Evolutionary conservation across 2,888 invertebrate genomes (phyloP).

Genomic region (Hirtodrosophila confusa): DNA sequence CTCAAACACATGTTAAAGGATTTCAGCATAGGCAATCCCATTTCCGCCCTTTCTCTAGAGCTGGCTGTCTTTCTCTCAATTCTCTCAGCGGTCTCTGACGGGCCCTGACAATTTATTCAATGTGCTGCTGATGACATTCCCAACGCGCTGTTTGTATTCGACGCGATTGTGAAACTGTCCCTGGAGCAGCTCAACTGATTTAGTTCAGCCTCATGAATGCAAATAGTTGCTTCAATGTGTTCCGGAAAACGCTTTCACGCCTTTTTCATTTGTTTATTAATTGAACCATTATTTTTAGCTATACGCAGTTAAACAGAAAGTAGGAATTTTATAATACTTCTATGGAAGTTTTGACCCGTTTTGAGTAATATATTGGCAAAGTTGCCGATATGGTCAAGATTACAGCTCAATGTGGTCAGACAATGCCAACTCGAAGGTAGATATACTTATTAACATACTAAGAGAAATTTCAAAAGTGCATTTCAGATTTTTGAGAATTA

Average conservation of each 20-base stretch:
- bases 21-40: neutral
- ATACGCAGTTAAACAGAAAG: too few relatives aligned
- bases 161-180: slow-evolving; percentile 18
- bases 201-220: slow-evolving; percentile 15
- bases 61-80: neutral
- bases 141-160: slow-evolving; percentile 19
- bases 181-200: slow-evolving; percentile 44
- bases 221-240: slow-evolving; percentile 17
- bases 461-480: too few relatives aligned
- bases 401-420: too few relatives aligned
- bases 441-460: too few relatives aligned
- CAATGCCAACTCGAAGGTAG: too few relatives aligned
- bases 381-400: too few relatives aligned
- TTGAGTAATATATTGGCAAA: too few relatives aligned
- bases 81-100: slow-evolving; percentile 3
- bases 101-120: slow-evolving; percentile 42
- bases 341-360: too few relatives aligned
- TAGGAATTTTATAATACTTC: too few relatives aligned
- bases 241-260: slow-evolving; percentile 13
- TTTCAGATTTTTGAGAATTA: too few relatives aligned
- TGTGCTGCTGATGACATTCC: slow-evolving; percentile 42
- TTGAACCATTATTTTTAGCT: too few relatives aligned
- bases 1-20: slow-evolving; percentile 40
- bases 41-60: neutral
- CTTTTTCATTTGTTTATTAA: neutral